A percentile compares a stretch with the other conserved stretches of the same genome.
phyloP scores from a whole-genome alignment of 2,888 invertebrate species.

The Cloeon dipterum region DNA sequence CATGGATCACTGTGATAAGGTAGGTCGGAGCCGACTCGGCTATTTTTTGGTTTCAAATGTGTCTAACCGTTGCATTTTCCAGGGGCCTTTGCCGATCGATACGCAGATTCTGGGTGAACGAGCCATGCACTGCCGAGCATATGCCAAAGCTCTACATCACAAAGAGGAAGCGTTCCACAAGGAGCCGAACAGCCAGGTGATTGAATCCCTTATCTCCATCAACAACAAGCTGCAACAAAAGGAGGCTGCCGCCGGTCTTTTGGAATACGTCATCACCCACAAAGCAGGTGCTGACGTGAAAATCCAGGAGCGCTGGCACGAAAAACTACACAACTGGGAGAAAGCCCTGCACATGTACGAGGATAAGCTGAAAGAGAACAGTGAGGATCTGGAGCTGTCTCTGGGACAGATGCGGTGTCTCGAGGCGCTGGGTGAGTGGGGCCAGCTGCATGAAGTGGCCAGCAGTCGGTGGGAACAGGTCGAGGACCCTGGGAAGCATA shows the following conservation, averaged over 20 bases:
- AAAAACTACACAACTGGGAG: slow-evolving; percentile 97
- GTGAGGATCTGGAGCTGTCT: slow-evolving; percentile 50
- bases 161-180: slow-evolving; percentile 86
- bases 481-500: slow-evolving; percentile 28
- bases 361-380: slow-evolving; percentile 34
- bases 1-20: slow-evolving; percentile 93
- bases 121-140: slow-evolving; percentile 79
- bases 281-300: slow-evolving; percentile 31
- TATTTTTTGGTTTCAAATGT: neutral
- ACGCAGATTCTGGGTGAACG: slow-evolving; percentile 70
- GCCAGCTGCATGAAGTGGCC: slow-evolving; percentile 54
- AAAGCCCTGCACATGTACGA: slow-evolving; percentile 77
- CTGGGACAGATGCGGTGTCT: slow-evolving; percentile 86
- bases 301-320: slow-evolving; percentile 87
- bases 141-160: slow-evolving; percentile 66
- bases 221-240: slow-evolving; percentile 97
- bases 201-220: slow-evolving; percentile 84
- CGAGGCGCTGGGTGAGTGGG: slow-evolving; percentile 92
- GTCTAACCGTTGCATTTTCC: neutral
- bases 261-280: slow-evolving; percentile 72
- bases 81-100: slow-evolving; percentile 78
- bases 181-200: slow-evolving; percentile 60
- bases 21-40: slow-evolving; percentile 7
- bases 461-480: slow-evolving; percentile 56
- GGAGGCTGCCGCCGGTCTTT: slow-evolving; percentile 78